phyloP scores from a whole-genome alignment of 1,140 invertebrate genomes.

The Mesaphorura yosii region DNA sequence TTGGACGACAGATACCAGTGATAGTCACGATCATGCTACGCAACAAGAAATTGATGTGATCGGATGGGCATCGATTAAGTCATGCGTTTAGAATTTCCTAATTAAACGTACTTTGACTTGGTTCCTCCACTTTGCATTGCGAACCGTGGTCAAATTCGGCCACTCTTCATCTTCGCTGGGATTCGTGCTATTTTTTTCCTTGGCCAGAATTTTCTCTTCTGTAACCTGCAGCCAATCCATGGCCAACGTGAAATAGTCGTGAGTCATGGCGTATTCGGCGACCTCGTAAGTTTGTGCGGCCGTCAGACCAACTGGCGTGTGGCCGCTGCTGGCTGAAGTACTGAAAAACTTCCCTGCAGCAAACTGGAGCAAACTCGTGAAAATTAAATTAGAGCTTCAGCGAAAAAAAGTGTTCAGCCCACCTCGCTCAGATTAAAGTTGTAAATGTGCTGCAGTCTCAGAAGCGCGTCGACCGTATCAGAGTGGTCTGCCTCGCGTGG shows the following conservation, averaged over 20 bases:
- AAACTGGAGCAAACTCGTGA: not conserved
- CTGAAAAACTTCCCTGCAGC: constrained; percentile 4
- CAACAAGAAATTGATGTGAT: too few species aligned
- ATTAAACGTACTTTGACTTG: too few species aligned
- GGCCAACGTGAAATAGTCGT: constrained; percentile 25
- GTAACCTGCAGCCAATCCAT: constrained; percentile 27
- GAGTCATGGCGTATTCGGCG: constrained; percentile 21
- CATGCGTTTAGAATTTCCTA: too few species aligned
- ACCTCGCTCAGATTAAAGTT: constrained; percentile 19
- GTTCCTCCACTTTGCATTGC: constrained; percentile 9
- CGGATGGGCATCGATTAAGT: too few species aligned
- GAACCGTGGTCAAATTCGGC: constrained; percentile 10
- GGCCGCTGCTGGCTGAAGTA: constrained; percentile 15
- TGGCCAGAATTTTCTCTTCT: constrained; percentile 13
- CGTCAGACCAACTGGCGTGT: constrained; percentile 21
- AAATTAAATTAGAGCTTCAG: not conserved
- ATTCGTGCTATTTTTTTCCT: constrained; percentile 14
- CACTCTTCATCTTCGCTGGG: constrained; percentile 6
- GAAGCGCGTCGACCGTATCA: constrained; percentile 23
- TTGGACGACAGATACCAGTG: too few species aligned
- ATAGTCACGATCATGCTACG: too few species aligned
- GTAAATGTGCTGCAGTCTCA: constrained; percentile 29
- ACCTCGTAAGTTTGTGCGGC: constrained; percentile 20
- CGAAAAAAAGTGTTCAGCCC: too few species aligned
- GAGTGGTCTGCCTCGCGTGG: constrained; percentile 18